A percentile compares a stretch with the other conserved stretches of the same genome.
phyloP scores from a whole-genome alignment of 2,888 invertebrate genomes.

The Maniola hyperantus region DNA sequence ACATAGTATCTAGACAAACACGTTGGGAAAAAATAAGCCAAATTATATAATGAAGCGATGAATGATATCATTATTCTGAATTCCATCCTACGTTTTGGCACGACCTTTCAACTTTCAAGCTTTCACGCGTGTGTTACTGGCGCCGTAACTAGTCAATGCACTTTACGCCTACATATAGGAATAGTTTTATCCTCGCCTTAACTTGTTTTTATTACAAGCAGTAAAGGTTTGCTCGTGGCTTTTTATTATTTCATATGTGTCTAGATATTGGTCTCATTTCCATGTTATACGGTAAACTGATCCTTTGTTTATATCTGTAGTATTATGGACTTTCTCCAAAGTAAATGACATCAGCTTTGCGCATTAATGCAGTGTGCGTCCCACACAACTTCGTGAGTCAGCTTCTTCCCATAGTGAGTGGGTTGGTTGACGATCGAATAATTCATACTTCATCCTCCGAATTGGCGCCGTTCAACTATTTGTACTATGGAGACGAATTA shows the following conservation, averaged over 20 bases:
- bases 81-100: slow-evolving; percentile 37
- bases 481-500: slow-evolving; percentile 13
- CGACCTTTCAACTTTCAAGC: slow-evolving; percentile 34
- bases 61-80: slow-evolving; percentile 19
- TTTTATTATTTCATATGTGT: slow-evolving; percentile 35
- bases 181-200: slow-evolving; percentile 29
- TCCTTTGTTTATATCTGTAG: slow-evolving; percentile 20
- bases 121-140: slow-evolving; percentile 30
- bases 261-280: slow-evolving; percentile 31
- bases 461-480: slow-evolving; percentile 31
- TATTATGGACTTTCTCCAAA: slow-evolving; percentile 21
- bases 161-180: slow-evolving; percentile 39
- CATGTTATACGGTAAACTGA: slow-evolving; percentile 27
- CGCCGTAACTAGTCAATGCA: slow-evolving; percentile 37
- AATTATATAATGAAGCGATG: neutral
- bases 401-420: slow-evolving; percentile 29
- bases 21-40: neutral
- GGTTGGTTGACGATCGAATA: slow-evolving; percentile 34
- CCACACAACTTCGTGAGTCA: slow-evolving; percentile 34
- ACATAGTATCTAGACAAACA: neutral
- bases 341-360: slow-evolving; percentile 27
- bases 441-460: slow-evolving; percentile 32
- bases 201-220: slow-evolving; percentile 33
- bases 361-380: slow-evolving; percentile 22
- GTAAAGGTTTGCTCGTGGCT: slow-evolving; percentile 33